Base-by-base conservation (phyloP, 2,113 vertebrate genomes). In the Oryzias melastigma region DNA sequence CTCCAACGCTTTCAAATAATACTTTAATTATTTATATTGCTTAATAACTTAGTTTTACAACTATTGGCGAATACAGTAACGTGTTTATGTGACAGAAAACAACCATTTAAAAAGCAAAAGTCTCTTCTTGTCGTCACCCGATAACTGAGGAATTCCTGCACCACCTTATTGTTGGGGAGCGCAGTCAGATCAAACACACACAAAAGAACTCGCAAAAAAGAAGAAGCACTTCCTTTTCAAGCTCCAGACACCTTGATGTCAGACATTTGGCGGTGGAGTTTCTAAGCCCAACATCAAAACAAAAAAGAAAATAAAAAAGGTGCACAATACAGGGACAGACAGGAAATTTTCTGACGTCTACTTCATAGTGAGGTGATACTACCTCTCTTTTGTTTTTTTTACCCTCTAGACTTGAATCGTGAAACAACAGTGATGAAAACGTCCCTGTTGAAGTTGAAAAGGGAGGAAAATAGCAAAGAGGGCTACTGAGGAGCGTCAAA, bases 241-340 rank as follows among this genome's bases (percentile, higher is more conserved):
- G 78, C 74, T 73, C 41, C 71, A 61, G 46, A 65, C 62, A 57
- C 73, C 81, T 85, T 84, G 68, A 80, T 82, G 77, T 82, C 73
- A 68, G 54, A 68, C 73, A 61, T 69, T 74, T 80, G 77, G 69
- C 71, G 75, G 78, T 67, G 57, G 65, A 83, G 77, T 77, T 85
- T 72, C 78, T 81, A 25, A 83, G 67, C 70, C 46, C 66, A 59
- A 78, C 65, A 88, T 85, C 68, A 84, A 81, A 85, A 82, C 68
- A 75, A 65, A 5, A 5, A 45, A 17, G 1, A 35, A 56, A 62
- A 22, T 22, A 22, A 22, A 18, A 29, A 35, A n/a, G 12, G 16
- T 27, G 60, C 27, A 53, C 35, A 58, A 64, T 16, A 55, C 47
- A 44, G 70, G 60, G 75, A 69, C 62, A 65, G 64, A 73, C 64